These are phyloP conservation scores for Sinelater perroti DNA, from an alignment of 2,888 invertebrate species.

Conservation along the genomic window DNA sequence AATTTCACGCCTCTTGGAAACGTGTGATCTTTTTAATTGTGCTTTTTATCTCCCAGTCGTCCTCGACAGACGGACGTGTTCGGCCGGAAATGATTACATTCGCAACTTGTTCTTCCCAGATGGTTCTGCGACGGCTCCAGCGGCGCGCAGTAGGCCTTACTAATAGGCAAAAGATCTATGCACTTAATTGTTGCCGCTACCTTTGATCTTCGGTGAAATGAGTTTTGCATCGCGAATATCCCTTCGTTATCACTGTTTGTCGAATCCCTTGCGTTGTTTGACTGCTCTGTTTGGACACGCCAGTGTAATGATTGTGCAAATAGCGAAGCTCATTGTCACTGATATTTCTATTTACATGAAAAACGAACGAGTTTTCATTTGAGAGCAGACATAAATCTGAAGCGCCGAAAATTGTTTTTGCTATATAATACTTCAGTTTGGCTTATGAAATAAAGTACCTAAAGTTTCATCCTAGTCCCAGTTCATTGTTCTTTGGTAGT, in stretches of 20 bases:
- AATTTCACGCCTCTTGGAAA: constrained; percentile 14
- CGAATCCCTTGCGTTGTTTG: constrained; percentile 10
- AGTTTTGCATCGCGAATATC: not conserved
- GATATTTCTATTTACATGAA: not conserved
- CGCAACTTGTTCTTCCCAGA: not conserved
- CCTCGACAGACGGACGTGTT: constrained; percentile 5
- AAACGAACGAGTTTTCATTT: too few species aligned
- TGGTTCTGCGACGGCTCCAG: not conserved
- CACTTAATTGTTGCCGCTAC: not conserved
- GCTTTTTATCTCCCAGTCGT: constrained; percentile 4
- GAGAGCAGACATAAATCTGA: too few species aligned
- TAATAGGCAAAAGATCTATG: not conserved
- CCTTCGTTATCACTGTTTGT: constrained; percentile 7
- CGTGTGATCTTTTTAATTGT: constrained; percentile 15
- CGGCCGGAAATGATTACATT: constrained; percentile 8
- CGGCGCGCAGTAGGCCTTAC: not conserved
- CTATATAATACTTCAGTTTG: too few species aligned
- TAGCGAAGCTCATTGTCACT: constrained; percentile 15
- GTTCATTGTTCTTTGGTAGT: too few species aligned
- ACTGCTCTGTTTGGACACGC: constrained; percentile 5
- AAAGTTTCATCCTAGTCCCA: too few species aligned
- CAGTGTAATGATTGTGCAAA: constrained; percentile 8
- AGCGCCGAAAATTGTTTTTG: too few species aligned
- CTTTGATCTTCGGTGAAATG: constrained; percentile 20
- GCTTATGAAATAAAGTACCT: too few species aligned